These are phyloP conservation scores for Gobiocypris rarus DNA, from an alignment of 2,113 vertebrate genomes.

Conservation along the genomic window DNA sequence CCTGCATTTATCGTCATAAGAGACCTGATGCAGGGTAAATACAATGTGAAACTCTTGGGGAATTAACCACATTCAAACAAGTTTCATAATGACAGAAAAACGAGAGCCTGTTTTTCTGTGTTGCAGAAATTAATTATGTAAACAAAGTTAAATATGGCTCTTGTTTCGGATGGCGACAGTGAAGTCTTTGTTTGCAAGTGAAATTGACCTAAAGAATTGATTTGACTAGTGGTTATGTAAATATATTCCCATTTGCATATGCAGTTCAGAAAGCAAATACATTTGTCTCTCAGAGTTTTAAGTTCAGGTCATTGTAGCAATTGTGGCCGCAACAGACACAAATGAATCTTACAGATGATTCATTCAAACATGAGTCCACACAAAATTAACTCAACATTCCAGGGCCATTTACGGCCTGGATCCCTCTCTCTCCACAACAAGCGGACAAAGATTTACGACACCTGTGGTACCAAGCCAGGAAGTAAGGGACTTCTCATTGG, in stretches of 20 bases:
- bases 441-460: too few relatives aligned
- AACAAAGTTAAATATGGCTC: background rate
- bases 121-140: background rate
- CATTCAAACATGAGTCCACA: too few relatives aligned
- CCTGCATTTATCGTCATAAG: background rate
- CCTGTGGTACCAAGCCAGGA: too few relatives aligned
- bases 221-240: constrained; percentile 20
- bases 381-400: too few relatives aligned
- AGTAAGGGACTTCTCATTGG: too few relatives aligned
- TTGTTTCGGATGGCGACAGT: background rate
- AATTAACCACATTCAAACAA: constrained; percentile 6
- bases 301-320: too few relatives aligned
- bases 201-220: background rate
- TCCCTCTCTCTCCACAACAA: too few relatives aligned
- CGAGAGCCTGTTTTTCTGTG: background rate
- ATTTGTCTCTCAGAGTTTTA: background rate
- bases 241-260: background rate
- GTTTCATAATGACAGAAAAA: background rate
- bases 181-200: background rate
- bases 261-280: background rate
- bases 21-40: background rate
- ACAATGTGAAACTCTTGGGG: background rate
- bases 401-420: too few relatives aligned
- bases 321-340: too few relatives aligned
- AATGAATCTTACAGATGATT: too few relatives aligned